phyloP scores from a whole-genome alignment of 2,888 invertebrate genomes.

The Drosophila austrosaltans region DNA sequence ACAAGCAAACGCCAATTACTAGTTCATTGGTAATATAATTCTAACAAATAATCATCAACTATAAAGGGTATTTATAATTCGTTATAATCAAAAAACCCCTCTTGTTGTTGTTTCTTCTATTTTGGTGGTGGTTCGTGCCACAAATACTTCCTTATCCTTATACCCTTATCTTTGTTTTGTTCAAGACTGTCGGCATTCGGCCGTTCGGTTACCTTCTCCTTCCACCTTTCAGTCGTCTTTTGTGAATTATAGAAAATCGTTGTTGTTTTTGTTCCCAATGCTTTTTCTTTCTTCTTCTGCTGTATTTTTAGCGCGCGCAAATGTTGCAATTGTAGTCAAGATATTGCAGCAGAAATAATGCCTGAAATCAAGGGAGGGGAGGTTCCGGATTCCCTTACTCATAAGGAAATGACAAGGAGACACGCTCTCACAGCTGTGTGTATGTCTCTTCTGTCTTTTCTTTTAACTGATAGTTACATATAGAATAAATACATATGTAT shows the following conservation, averaged over 20 bases:
- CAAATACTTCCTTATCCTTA: slow-evolving; percentile 37
- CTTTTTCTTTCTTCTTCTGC: neutral
- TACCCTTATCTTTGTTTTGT: slow-evolving; percentile 39
- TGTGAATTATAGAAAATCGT: slow-evolving; percentile 49
- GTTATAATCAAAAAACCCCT: too few species aligned
- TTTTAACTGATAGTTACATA: slow-evolving; percentile 14
- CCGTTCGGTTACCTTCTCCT: slow-evolving; percentile 12
- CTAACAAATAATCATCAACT: neutral
- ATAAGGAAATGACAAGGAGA: slow-evolving; percentile 32
- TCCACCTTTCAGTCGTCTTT: slow-evolving; percentile 19
- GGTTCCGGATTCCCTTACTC: slow-evolving; percentile 56
- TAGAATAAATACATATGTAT: slow-evolving; percentile 1
- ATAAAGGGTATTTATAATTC: neutral
- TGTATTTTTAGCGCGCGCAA: slow-evolving; percentile 74
- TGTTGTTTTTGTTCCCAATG: slow-evolving; percentile 1
- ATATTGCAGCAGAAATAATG: slow-evolving; percentile 46
- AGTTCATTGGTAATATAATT: too few species aligned
- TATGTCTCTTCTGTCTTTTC: neutral
- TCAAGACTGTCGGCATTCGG: slow-evolving; percentile 36
- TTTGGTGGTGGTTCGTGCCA: slow-evolving; percentile 72
- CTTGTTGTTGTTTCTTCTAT: neutral
- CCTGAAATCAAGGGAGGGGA: slow-evolving; percentile 13
- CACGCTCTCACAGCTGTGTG: slow-evolving; percentile 35
- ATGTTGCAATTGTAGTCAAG: slow-evolving; percentile 70
- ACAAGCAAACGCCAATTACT: too few species aligned